These are phyloP conservation scores for Melieria omissa DNA, from an alignment of 2,888 invertebrate species.

Conservation along the genomic window DNA sequence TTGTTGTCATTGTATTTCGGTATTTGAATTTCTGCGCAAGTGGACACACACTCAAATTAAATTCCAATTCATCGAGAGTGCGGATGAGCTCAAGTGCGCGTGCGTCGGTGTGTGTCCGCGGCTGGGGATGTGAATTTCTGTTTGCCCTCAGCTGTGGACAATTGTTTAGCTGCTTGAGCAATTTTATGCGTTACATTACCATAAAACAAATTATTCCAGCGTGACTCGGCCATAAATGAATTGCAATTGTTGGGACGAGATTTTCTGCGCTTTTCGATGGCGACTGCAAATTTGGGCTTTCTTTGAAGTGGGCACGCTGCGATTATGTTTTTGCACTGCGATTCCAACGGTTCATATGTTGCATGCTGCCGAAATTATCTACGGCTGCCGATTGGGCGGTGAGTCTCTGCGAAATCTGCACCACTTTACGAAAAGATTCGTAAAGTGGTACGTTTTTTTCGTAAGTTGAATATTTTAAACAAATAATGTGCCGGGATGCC, in stretches of 20 bases:
- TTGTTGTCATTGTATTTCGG: too few species aligned
- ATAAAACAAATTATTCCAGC: constrained; percentile 68
- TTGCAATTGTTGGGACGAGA: constrained; percentile 12
- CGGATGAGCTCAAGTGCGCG: background rate
- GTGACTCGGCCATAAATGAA: constrained; percentile 67
- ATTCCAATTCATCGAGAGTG: constrained; percentile 66
- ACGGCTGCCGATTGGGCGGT: too few species aligned
- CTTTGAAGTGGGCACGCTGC: too few species aligned
- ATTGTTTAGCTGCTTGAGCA: constrained; percentile 42
- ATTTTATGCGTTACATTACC: constrained; percentile 65
- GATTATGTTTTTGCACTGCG: too few species aligned
- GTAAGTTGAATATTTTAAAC: too few species aligned
- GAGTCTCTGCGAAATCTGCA: too few species aligned
- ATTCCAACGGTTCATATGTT: too few species aligned
- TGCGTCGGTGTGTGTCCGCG: constrained; percentile 18
- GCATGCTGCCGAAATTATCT: too few species aligned
- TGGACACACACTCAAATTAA: constrained; percentile 60
- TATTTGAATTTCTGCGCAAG: background rate
- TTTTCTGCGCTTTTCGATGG: background rate
- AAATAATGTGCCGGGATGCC: too few species aligned
- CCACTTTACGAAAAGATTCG: too few species aligned
- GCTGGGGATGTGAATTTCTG: background rate
- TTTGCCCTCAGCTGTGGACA: background rate
- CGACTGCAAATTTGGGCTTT: too few species aligned
- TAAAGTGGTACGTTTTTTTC: too few species aligned